Percentiles rank a stretch among this genome's conserved stretches.
phyloP scores from a whole-genome alignment of 2,797 vertebrate genomes.

The Brachyrhaphis roseni region DNA sequence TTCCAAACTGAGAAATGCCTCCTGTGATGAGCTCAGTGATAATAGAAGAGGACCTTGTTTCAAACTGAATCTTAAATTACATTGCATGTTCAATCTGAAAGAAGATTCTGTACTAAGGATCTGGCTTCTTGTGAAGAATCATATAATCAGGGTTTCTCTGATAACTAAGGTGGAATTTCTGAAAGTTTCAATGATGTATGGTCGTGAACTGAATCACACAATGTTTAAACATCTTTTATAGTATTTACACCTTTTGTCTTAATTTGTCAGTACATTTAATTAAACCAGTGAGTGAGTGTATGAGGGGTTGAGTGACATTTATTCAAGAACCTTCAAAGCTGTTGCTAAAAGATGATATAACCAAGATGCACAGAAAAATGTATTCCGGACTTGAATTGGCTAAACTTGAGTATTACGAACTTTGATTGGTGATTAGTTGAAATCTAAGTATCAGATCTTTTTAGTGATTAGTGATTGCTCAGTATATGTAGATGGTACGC shows the following conservation, averaged over 20 bases:
- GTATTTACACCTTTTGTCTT: constrained; percentile 48
- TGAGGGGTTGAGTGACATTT: background rate
- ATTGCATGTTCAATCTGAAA: constrained; percentile 19
- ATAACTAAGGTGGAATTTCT: constrained; percentile 64
- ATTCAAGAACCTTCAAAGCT: background rate
- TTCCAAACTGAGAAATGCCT: constrained; percentile 6
- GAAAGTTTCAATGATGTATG: constrained; percentile 60
- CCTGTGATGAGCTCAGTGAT: constrained; percentile 23
- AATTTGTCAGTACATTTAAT: constrained; percentile 48
- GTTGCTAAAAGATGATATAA: background rate
- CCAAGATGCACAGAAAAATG: background rate
- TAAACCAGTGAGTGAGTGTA: background rate
- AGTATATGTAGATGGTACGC: background rate
- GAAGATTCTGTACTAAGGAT: constrained; percentile 31
- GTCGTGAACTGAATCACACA: constrained; percentile 41
- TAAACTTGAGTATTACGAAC: background rate
- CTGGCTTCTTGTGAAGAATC: constrained; percentile 52
- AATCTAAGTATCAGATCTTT: background rate
- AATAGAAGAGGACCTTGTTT: constrained; percentile 28
- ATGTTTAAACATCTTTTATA: constrained; percentile 53
- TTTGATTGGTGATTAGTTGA: background rate
- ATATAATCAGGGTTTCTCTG: constrained; percentile 54
- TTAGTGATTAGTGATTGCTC: background rate
- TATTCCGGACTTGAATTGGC: background rate
- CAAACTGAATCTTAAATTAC: constrained; percentile 27